Base-by-base conservation (phyloP, 2,888 invertebrate genomes). In the Mermis nigrescens region DNA sequence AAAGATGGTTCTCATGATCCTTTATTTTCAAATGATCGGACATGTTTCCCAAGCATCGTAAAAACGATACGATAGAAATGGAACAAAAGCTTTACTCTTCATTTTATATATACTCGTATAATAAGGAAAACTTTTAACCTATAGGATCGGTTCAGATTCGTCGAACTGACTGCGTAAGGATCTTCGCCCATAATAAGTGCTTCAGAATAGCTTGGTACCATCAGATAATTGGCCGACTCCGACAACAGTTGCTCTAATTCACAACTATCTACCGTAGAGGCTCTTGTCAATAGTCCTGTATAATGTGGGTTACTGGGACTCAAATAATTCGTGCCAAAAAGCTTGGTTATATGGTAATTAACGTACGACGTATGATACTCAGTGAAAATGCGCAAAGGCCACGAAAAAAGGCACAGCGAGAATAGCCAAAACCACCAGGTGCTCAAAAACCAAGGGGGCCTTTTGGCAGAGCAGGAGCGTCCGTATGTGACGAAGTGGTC, bases 181-280 rank as follows among this genome's bases (percentile, higher is more conserved):
- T n/a, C n/a, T n/a, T n/a, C n/a, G n/a, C n/a, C 48, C 60, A 70
- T 62, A 26, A 85, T 79, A 75, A 86, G 78, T 0, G 85, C 85
- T 76, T 86, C 84, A 24, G 84, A 84, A 73, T 86, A 86, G 63
- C 83, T 84, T 26, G 86, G 86, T 46, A 84, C 84, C 71, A 85
- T 77, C 57, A 73, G 69, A 65, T 80, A 81, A n/a, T n/a, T n/a
- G n/a, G n/a, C n/a, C 72, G 82, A 82, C 67, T 81, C 81, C 61
- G 79, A 65, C 63, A 82, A 80, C 58, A 79, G 80, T 59, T 80
- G 78, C 64, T 82, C 82, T 51, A 83, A 73, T 66, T 82, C 82
- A 15, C 79, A 74, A 66, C 82, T 82, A 68, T 82, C 82, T 62
- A 82, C 80, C 1, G 82, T 82, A 55, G 80, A 81, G 3, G 80